Percentiles rank a stretch among this genome's conserved stretches.
Evolutionary conservation across 2,888 invertebrate genomes (phyloP).

Genomic region (Caenorhabditis sp.): DNA sequence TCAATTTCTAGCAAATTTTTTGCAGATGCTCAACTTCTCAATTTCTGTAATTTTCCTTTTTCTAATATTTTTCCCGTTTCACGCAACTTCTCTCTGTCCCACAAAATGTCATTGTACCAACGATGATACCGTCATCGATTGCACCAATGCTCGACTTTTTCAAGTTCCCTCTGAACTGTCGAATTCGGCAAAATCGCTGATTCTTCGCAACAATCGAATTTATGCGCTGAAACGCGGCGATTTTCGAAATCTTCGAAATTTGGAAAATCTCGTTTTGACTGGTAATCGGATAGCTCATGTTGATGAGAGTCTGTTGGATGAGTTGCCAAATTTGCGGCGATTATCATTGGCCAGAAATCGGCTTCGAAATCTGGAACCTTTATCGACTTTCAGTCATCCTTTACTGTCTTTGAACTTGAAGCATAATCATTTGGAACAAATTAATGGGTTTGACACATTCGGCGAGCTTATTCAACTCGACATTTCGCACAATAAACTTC

Average conservation of each 20-base stretch:
- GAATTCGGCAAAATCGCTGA: slow-evolving; percentile 5
- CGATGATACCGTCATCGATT: slow-evolving; percentile 19
- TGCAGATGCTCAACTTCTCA: slow-evolving; percentile 17
- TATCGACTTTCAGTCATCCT: slow-evolving; percentile 15
- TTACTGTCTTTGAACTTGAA: slow-evolving; percentile 46
- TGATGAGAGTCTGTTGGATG: slow-evolving; percentile 61
- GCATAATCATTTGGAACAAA: slow-evolving; percentile 36
- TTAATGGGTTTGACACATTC: slow-evolving; percentile 35
- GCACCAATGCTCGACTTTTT: slow-evolving; percentile 22
- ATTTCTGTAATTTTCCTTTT: slow-evolving; percentile 4
- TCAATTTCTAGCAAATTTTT: too few species aligned
- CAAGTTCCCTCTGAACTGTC: background rate
- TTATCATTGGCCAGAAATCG: slow-evolving; percentile 42
- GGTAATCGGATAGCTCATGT: slow-evolving; percentile 35
- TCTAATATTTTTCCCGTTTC: background rate
- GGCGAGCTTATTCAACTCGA: slow-evolving; percentile 58
- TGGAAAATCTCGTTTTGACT: slow-evolving; percentile 40
- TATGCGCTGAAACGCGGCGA: slow-evolving; percentile 16
- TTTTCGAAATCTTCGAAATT: slow-evolving; percentile 14
- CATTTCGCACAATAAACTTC: slow-evolving; percentile 60
- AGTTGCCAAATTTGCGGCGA: slow-evolving; percentile 35
- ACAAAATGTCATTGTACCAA: slow-evolving; percentile 16
- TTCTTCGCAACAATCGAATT: slow-evolving; percentile 29
- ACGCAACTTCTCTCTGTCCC: slow-evolving; percentile 17
- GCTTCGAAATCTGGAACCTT: slow-evolving; percentile 29